These are phyloP conservation scores for Mesocentrotus franciscanus DNA, from an alignment of 53 echinoderm and acorn worm genomes.

Conservation along the genomic window DNA sequence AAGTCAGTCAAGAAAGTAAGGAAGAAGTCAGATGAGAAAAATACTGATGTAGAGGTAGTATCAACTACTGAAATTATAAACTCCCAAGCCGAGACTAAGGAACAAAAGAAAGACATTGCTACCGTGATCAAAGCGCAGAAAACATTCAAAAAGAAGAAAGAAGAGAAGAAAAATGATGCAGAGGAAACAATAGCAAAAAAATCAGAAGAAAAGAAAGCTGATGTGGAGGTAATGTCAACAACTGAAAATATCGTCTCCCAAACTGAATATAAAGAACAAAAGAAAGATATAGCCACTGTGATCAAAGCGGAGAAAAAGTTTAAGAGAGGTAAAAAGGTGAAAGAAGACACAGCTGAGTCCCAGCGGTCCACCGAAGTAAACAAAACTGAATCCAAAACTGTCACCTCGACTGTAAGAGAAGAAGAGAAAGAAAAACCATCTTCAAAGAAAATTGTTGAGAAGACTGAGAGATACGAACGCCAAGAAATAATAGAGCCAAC, in stretches of 20 bases:
- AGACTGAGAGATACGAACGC: not conserved
- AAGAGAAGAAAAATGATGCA: not conserved
- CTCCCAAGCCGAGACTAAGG: not conserved
- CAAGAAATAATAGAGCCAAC: not conserved
- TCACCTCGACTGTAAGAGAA: not conserved
- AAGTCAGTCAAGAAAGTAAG: not conserved
- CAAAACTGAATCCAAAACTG: not conserved
- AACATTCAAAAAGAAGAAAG: not conserved
- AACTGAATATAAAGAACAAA: constrained; percentile 6
- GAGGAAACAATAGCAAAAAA: not conserved
- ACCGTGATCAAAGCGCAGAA: constrained; percentile 17
- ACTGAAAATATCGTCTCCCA: not conserved
- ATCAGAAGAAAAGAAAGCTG: not conserved
- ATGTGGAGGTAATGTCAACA: not conserved
- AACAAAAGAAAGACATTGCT: not conserved
- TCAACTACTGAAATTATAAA: not conserved
- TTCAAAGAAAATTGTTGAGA: constrained; percentile 23
- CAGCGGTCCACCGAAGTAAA: not conserved
- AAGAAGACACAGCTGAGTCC: not conserved
- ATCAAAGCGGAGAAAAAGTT: constrained; percentile 26
- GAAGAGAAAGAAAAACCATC: not conserved
- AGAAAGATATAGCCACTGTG: not conserved
- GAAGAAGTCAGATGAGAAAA: not conserved
- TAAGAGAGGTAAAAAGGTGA: constrained; percentile 28
- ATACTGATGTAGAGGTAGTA: not conserved